phyloP scores from a whole-genome alignment of 2,797 vertebrate species.

The Neostethus bicornis region DNA sequence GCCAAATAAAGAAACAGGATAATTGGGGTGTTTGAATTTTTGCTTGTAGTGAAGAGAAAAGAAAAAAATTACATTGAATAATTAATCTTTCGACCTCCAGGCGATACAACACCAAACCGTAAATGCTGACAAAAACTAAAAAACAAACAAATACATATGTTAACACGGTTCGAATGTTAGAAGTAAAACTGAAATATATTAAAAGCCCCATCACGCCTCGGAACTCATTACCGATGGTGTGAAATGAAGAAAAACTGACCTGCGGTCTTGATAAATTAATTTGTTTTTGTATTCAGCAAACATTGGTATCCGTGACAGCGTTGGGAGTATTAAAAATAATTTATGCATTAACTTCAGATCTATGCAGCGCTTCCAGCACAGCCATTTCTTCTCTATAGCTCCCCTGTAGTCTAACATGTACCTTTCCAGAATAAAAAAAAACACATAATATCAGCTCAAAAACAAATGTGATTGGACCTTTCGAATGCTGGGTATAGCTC shows the following conservation, averaged over 20 bases:
- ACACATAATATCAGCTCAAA: background rate
- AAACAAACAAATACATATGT: background rate
- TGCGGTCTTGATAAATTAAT: background rate
- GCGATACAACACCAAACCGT: background rate
- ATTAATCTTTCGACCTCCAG: background rate
- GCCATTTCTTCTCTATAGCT: background rate
- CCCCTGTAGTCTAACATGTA: background rate
- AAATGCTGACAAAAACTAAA: background rate
- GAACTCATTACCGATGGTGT: background rate
- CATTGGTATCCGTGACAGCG: background rate
- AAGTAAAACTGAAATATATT: background rate
- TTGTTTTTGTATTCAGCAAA: background rate
- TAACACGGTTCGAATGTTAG: background rate
- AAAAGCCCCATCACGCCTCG: background rate
- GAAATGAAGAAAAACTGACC: background rate
- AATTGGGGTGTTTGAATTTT: background rate
- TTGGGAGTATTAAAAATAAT: background rate
- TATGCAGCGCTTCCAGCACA: background rate
- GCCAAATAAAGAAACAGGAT: constrained; percentile 1
- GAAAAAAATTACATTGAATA: background rate
- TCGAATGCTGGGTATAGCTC: background rate
- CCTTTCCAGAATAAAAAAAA: background rate
- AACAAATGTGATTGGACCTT: background rate
- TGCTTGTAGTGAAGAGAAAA: background rate
- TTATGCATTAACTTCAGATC: background rate